Conservation (phyloP, 2,888 invertebrate genomes). For the Atethmia centrago region DNA sequence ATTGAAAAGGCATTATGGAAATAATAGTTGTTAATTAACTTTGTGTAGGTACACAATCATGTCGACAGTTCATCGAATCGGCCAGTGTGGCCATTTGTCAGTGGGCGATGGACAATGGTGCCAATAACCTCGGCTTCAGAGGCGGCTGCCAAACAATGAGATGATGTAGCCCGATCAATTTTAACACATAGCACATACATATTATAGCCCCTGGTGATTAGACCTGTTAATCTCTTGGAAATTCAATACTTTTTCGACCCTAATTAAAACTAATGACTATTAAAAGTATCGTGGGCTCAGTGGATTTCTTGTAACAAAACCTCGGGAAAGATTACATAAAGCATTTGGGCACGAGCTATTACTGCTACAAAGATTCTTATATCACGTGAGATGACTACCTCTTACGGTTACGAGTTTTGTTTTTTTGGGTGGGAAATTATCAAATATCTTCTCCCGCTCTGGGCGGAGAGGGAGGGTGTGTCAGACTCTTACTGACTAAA, state of each 20-base stretch:
- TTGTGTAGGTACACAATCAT: constrained; percentile 20
- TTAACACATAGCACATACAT: constrained; percentile 1
- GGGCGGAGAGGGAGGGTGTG: too few relatives aligned
- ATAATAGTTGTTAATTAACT: constrained; percentile 36
- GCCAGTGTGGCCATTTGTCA: constrained; percentile 43
- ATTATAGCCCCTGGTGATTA: background rate
- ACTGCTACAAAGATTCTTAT: background rate
- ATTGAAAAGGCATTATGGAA: constrained; percentile 10
- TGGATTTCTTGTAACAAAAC: background rate
- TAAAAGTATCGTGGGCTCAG: background rate
- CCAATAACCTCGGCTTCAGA: constrained; percentile 61
- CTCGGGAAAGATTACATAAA: background rate
- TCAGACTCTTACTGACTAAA: too few relatives aligned
- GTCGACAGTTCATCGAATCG: constrained; percentile 57
- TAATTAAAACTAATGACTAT: constrained; percentile 13
- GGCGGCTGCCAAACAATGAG: constrained; percentile 47
- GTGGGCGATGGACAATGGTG: constrained; percentile 59
- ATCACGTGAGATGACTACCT: constrained; percentile 7
- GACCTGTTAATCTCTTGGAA: background rate
- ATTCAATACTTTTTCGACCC: background rate
- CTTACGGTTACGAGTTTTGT: too few relatives aligned
- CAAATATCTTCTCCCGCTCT: too few relatives aligned
- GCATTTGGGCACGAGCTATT: background rate
- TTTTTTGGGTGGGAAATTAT: too few relatives aligned
- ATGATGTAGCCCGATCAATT: constrained; percentile 21